These are phyloP conservation scores for Hemicordylus capensis DNA, from an alignment of 2,113 vertebrate species.

Conservation along the genomic window DNA sequence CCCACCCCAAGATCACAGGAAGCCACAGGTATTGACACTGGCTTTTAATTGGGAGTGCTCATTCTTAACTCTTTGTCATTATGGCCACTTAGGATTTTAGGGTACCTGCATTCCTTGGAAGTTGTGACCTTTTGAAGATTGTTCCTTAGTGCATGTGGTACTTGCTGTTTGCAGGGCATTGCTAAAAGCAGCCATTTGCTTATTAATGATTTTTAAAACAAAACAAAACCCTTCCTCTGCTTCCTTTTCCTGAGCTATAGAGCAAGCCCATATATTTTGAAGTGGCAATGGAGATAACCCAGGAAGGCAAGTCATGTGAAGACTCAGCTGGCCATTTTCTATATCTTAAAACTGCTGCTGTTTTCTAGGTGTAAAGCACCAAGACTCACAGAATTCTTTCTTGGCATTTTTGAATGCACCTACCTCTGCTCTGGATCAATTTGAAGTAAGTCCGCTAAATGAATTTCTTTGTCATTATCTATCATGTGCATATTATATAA, in stretches of 20 bases:
- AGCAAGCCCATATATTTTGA: neutral
- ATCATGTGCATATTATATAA: neutral
- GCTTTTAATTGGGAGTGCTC: no score
- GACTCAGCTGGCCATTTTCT: constrained; percentile 35
- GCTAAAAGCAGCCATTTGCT: neutral
- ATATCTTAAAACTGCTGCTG: constrained; percentile 77
- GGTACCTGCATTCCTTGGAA: no score
- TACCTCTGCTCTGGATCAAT: constrained; percentile 93
- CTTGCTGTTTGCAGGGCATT: neutral
- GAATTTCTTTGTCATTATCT: neutral
- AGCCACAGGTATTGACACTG: no score
- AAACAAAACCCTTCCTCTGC: neutral
- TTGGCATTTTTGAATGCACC: constrained; percentile 97
- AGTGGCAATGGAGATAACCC: neutral
- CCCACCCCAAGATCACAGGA: no score
- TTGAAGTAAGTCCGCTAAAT: constrained; percentile 89
- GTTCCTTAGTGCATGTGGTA: no score
- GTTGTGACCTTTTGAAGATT: no score
- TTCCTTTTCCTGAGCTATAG: neutral
- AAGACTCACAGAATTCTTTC: constrained; percentile 99
- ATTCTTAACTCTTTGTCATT: no score
- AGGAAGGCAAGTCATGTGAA: neutral
- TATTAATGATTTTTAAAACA: no score
- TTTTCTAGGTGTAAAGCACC: constrained; percentile 96
- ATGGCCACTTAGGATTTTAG: no score